Evolutionary conservation across 2,797 vertebrate genomes (phyloP), one percentile per base, ranked within the genome.

Genomic region (Momotus momota): DNA sequence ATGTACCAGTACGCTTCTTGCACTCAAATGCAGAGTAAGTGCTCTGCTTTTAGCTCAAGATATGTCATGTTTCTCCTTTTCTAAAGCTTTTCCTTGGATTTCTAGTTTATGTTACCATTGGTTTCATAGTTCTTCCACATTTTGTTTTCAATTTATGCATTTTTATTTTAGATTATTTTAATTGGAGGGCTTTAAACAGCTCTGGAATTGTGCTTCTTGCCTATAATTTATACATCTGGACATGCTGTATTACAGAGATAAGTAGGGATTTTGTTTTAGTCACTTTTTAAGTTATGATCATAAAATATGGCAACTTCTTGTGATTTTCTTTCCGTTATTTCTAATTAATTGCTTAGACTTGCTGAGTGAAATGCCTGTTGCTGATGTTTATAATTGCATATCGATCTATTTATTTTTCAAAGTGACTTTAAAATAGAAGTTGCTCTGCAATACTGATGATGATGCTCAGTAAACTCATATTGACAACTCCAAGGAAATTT

Each of bases 371-470:
- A 80, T 0, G 26, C 64, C 49, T 64, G 26, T 84, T 95, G 64
- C 49, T 72, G 57, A 46, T 52, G 31, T 23, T 93, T 85, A n/a
- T 91, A 91, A 94, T 89, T 93, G 33, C 38, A 11, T 92, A 96
- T 94, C 0, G n/a, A 96, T 88, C 81, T 81, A 67, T 93, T 91
- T 90, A n/a, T 94, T 88, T 96, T 94, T 51, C 64, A 52, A 29
- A 83, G 46, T 91, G 45, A 81, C 75, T 95, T 89, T 58, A 62
- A 85, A 69, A 46, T 35, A 71, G 61, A 83, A 71, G 38, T 43
- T 71, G 41, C 64, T 67, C 23, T 82, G 43, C 49, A 74, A 80
- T 64, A 57, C 12, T 78, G 7, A 35, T 43, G 71, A n/a, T 70
- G 51, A 43, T 74, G 52, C 10, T 85, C 43, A 49, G 40, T 74